Conservation (phyloP, 2,888 invertebrate genomes). For the Tetramorium bicarinatum region DNA sequence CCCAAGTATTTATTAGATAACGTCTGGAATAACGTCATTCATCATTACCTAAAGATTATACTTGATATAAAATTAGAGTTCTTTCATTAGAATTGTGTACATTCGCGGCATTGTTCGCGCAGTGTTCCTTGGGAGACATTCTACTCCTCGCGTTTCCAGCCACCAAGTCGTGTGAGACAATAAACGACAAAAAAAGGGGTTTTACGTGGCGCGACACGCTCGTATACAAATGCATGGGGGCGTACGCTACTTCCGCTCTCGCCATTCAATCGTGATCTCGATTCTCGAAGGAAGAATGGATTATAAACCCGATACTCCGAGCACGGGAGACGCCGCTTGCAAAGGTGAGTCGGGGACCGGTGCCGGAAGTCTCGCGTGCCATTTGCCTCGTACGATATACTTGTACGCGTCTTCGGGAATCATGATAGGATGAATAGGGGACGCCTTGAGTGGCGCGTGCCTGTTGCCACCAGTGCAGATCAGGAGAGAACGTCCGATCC, state of each 20-base stretch:
- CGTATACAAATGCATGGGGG: slow-evolving; percentile 62
- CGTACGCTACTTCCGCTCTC: slow-evolving; percentile 80
- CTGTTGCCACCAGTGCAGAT: slow-evolving; percentile 66
- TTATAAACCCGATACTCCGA: slow-evolving; percentile 79
- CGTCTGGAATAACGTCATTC: neutral
- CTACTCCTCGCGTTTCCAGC: slow-evolving; percentile 33
- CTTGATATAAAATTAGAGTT: slow-evolving; percentile 35
- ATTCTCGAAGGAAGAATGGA: slow-evolving; percentile 76
- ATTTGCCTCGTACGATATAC: slow-evolving; percentile 82
- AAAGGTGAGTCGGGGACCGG: slow-evolving; percentile 69
- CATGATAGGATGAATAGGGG: slow-evolving; percentile 79
- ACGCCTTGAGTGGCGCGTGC: slow-evolving; percentile 83
- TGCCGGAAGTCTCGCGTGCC: slow-evolving; percentile 86
- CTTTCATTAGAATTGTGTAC: slow-evolving; percentile 5
- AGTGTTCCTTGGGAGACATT: neutral
- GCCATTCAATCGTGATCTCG: slow-evolving; percentile 78
- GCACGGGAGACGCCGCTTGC: slow-evolving; percentile 64
- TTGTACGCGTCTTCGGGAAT: slow-evolving; percentile 81
- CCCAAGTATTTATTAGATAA: neutral
- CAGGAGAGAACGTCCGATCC: neutral
- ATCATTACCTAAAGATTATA: neutral
- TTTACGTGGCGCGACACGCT: slow-evolving; percentile 60
- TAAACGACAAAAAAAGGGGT: slow-evolving; percentile 70
- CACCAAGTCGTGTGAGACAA: slow-evolving; percentile 70
- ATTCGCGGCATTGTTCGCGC: neutral